These are phyloP conservation scores for Centroberyx gerrardi DNA, from an alignment of 2,797 vertebrate genomes.

Conservation along the genomic window DNA sequence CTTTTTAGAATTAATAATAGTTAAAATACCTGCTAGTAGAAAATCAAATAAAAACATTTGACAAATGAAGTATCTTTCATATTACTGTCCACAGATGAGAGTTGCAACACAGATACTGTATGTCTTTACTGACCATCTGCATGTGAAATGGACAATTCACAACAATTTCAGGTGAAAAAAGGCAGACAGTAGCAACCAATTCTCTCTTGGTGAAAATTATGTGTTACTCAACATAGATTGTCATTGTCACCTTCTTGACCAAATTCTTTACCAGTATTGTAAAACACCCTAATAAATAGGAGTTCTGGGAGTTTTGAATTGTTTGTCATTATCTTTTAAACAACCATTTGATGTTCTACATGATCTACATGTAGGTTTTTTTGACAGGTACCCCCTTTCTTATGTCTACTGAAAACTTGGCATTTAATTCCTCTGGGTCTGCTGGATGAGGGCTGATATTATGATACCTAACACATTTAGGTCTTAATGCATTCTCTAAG, in stretches of 20 bases:
- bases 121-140: not conserved
- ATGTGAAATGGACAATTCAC: constrained; percentile 19
- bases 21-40: not conserved
- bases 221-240: no score
- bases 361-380: not conserved
- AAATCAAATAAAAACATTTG: constrained; percentile 20
- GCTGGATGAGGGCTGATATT: no score
- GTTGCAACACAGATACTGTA: not conserved
- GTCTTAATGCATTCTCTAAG: no score
- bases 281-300: not conserved
- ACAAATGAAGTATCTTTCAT: constrained; percentile 33
- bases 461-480: no score
- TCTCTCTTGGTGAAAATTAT: no score
- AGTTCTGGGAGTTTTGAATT: not conserved
- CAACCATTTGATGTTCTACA: not conserved
- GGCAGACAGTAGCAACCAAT: no score
- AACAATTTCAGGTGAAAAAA: not conserved
- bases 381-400: not conserved
- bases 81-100: not conserved
- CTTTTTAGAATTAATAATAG: constrained; percentile 2
- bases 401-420: constrained; percentile 1
- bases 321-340: no score
- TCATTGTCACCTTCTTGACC: not conserved
- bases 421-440: not conserved
- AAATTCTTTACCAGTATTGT: not conserved